Base-by-base conservation (phyloP, 2,113 vertebrate species). In the Nycticebus coucang region DNA sequence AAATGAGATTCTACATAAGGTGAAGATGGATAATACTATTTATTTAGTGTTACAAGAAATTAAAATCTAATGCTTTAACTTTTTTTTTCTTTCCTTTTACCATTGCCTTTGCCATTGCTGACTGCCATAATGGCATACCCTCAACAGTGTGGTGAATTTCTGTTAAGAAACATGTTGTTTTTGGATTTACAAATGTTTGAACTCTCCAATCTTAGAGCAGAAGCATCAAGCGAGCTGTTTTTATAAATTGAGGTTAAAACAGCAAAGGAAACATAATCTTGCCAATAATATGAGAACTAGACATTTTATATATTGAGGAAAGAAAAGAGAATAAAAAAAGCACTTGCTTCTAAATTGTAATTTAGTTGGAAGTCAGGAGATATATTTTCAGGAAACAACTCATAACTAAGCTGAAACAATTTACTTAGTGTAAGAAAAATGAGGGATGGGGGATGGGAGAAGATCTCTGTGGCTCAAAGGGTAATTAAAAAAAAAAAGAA, bases 161-260 rank as follows among this genome's bases (percentile, higher is more conserved):
- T 96, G 0, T 81, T 69, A 21, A 72, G 60, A 33, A 83, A 88
- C 19, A 88, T 41, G 3, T 79, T 93, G 18, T 33, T 96, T 92
- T 88, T 84, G 93, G 86, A 80, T 94, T 81, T 96, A 89, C 19
- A 88, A 80, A 96, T 71, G 62, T 87, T 41, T 93, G 87, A 93
- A 84, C 28, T 92, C 41, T 89, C 87, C 59, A 60, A 2, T 92
- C 60, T 68, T 74, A 50, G 50, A 37, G 26, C 41, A 71, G 89
- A 80, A 89, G 41, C 68, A 83, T 45, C 17, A 35, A 74, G 26
- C 80, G 78, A 86, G 18, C 30, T 13, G 8, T 35, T 89, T 94
- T 95, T 82, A 74, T 79, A 94, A 95, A 96, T 0, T 89, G 77
- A 84, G 71, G 28, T 95, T 97, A 96, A 96, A 93, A 86, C n/a